Conservation (phyloP, 2,888 invertebrate species). For the Aethes cnicana region DNA sequence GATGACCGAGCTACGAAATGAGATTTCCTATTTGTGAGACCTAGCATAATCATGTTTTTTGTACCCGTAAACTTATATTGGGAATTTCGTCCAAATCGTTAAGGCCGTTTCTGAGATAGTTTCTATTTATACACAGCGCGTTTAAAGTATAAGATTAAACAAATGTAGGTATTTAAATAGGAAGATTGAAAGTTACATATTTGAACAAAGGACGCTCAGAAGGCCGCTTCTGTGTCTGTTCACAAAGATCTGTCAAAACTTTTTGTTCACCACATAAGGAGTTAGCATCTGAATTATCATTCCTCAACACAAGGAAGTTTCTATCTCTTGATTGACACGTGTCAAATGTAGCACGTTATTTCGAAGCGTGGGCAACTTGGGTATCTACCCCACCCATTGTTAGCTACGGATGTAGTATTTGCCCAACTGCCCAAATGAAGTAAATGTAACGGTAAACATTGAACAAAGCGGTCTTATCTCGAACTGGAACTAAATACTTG, state of each 20-base stretch:
- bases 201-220: too few relatives aligned
- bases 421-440: constrained; percentile 48
- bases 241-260: background rate
- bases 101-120: too few relatives aligned
- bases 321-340: constrained; percentile 15
- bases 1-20: too few relatives aligned
- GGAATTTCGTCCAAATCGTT: too few relatives aligned
- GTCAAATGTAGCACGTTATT: constrained; percentile 14
- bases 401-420: constrained; percentile 50
- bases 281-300: background rate
- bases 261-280: background rate
- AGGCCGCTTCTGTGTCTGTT: too few relatives aligned
- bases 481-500: constrained; percentile 60
- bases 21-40: too few relatives aligned
- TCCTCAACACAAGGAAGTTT: constrained; percentile 11
- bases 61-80: too few relatives aligned
- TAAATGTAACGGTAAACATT: constrained; percentile 52
- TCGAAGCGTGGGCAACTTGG: constrained; percentile 13
- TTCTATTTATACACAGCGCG: too few relatives aligned
- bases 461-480: constrained; percentile 67
- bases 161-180: too few relatives aligned
- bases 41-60: too few relatives aligned
- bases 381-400: constrained; percentile 34
- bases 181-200: too few relatives aligned
- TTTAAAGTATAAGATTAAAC: too few relatives aligned